A percentile compares a stretch with the other conserved stretches of the same genome.
Evolutionary conservation across 2,888 invertebrate genomes (phyloP).

Genomic region (Eupeodes luniger): DNA sequence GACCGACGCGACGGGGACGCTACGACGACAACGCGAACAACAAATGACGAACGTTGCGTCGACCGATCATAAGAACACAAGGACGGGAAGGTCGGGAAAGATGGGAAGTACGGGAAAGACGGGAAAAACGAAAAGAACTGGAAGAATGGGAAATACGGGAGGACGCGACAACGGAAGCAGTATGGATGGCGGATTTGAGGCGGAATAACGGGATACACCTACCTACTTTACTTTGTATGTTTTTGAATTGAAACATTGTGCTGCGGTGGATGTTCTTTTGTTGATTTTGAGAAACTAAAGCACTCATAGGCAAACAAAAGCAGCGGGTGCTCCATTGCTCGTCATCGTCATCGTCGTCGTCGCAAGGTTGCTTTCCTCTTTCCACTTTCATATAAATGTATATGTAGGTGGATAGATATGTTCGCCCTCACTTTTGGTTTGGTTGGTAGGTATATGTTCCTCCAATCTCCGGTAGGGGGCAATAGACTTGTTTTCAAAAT

Average conservation of each 20-base stretch:
- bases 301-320: conserved; percentile 72
- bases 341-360: conserved; percentile 26
- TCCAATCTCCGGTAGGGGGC: conserved; percentile 20
- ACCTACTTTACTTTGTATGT: conserved; percentile 45
- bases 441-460: background rate
- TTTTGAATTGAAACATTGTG: conserved; percentile 73
- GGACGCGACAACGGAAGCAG: background rate
- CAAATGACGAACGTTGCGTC: background rate
- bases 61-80: background rate
- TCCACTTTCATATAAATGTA: conserved; percentile 23
- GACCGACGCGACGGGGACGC: background rate
- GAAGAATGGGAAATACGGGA: background rate
- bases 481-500: conserved; percentile 55
- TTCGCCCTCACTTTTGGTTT: background rate
- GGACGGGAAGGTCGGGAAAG: background rate
- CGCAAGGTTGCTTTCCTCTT: conserved; percentile 51
- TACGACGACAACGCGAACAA: background rate
- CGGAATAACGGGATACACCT: conserved; percentile 7
- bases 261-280: conserved; percentile 74
- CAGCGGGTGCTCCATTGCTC: conserved; percentile 36
- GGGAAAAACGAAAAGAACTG: too few relatives aligned
- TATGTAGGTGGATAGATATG: background rate
- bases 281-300: conserved; percentile 76
- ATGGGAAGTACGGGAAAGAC: too few relatives aligned
- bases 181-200: conserved; percentile 21